These are phyloP conservation scores for Phocides pigmalion DNA, from an alignment of 1,140 invertebrate species.

Conservation along the genomic window DNA sequence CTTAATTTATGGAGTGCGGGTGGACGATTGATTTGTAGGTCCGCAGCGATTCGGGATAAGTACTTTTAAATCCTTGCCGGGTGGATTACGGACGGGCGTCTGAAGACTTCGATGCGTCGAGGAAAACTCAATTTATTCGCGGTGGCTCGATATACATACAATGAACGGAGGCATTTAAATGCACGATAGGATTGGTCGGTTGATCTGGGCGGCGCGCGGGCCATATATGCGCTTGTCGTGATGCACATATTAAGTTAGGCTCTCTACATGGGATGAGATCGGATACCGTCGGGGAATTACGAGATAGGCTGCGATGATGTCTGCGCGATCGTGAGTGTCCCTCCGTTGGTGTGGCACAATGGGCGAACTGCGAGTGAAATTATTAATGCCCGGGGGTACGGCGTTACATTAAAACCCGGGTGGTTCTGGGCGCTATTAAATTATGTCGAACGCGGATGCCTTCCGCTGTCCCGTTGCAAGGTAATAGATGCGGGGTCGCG, in stretches of 20 bases:
- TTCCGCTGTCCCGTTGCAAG: conserved; percentile 10
- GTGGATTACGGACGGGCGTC: conserved; percentile 56
- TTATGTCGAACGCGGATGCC: conserved; percentile 43
- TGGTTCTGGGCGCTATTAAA: conserved; percentile 53
- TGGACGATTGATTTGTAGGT: conserved; percentile 79
- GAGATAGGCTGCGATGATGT: conserved; percentile 69
- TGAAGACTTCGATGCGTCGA: conserved; percentile 49
- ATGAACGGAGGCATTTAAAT: conserved; percentile 73
- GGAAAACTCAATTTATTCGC: conserved; percentile 77
- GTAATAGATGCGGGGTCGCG: conserved; percentile 26
- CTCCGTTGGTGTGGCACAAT: conserved; percentile 61
- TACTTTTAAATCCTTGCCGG: conserved; percentile 63
- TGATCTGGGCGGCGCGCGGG: conserved; percentile 61
- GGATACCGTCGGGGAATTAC: conserved; percentile 63
- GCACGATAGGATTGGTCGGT: conserved; percentile 74
- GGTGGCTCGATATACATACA: conserved; percentile 78
- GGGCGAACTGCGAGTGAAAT: conserved; percentile 50
- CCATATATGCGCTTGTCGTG: conserved; percentile 77
- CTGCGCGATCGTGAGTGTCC: conserved; percentile 71
- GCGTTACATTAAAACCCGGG: conserved; percentile 66
- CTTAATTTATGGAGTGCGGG: conserved; percentile 81
- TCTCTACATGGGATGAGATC: conserved; percentile 73
- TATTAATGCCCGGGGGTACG: conserved; percentile 60
- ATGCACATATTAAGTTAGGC: conserved; percentile 82
- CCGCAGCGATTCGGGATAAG: conserved; percentile 59